phyloP scores from a whole-genome alignment of 2,113 vertebrate genomes.

The Blennius ocellaris region DNA sequence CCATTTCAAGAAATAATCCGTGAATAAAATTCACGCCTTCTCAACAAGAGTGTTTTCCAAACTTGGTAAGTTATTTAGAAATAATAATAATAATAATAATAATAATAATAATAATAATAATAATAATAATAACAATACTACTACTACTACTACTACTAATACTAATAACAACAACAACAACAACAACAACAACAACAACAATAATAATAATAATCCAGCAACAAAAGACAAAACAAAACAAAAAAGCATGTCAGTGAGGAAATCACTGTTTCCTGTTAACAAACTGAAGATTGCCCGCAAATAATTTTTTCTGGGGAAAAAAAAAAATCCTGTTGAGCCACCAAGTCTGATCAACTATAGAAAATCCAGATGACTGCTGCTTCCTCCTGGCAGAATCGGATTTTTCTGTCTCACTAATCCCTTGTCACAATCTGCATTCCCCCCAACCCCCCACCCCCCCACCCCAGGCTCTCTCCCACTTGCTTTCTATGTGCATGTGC shows the following conservation, averaged over 20 bases:
- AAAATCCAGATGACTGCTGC: slow-evolving; percentile 89
- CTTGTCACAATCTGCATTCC: slow-evolving; percentile 91
- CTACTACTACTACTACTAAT: no score
- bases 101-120: no score
- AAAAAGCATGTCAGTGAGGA: slow-evolving; percentile 37
- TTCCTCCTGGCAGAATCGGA: slow-evolving; percentile 93
- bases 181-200: no score
- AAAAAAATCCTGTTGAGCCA: slow-evolving; percentile 74
- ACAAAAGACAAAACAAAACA: not conserved
- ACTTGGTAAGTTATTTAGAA: no score
- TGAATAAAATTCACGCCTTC: no score
- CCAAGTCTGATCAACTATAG: slow-evolving; percentile 87
- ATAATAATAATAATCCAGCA: no score
- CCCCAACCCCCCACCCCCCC: slow-evolving; percentile 60
- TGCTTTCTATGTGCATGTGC: slow-evolving; percentile 18
- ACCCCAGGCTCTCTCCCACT: slow-evolving; percentile 37
- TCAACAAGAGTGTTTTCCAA: no score
- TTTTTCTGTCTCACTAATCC: slow-evolving; percentile 95
- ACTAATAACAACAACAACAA: no score
- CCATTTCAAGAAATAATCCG: no score
- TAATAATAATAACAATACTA: no score
- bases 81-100: no score
- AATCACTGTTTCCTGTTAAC: slow-evolving; percentile 70
- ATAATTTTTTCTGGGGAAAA: slow-evolving; percentile 52
- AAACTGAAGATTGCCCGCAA: slow-evolving; percentile 79